Percentiles rank a stretch among this genome's conserved stretches.
Conservation (phyloP, 2,113 vertebrate species). For the Zonotrichia leucophrys region DNA sequence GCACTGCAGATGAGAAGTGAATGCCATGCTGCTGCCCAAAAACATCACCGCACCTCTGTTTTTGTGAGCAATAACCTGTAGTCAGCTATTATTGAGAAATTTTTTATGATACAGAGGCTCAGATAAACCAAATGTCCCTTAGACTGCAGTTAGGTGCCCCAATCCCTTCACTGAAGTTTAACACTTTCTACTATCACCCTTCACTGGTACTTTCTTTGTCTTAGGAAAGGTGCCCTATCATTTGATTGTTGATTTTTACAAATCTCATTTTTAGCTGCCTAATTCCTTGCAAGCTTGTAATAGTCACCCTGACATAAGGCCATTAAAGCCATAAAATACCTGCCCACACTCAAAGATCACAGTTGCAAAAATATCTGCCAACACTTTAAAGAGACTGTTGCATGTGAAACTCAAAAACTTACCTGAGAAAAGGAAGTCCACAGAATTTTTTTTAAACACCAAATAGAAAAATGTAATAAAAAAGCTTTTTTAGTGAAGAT, state of each 20-base stretch:
- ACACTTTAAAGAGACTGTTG: not conserved
- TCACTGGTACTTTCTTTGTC: not conserved
- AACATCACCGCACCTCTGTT: not conserved
- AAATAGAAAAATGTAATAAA: not conserved
- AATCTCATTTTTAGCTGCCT: not conserved
- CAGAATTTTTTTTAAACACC: not conserved
- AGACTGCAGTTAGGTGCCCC: not conserved
- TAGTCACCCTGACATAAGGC: not conserved
- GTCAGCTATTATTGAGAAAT: not conserved
- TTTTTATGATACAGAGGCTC: not conserved
- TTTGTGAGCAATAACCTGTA: not conserved
- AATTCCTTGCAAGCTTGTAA: not conserved
- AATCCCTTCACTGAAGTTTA: not conserved
- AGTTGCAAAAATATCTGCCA: not conserved
- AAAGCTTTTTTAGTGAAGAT: not conserved
- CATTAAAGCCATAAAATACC: not conserved
- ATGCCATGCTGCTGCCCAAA: not conserved
- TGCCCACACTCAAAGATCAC: not conserved
- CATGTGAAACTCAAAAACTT: not conserved
- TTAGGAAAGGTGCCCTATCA: not conserved
- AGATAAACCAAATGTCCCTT: not conserved
- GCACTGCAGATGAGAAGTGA: not conserved
- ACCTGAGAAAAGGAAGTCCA: conserved; percentile 39
- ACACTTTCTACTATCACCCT: not conserved
- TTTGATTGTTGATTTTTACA: not conserved